Evolutionary conservation across 2,888 invertebrate species (phyloP).

Genomic region (Tipula confusa): DNA sequence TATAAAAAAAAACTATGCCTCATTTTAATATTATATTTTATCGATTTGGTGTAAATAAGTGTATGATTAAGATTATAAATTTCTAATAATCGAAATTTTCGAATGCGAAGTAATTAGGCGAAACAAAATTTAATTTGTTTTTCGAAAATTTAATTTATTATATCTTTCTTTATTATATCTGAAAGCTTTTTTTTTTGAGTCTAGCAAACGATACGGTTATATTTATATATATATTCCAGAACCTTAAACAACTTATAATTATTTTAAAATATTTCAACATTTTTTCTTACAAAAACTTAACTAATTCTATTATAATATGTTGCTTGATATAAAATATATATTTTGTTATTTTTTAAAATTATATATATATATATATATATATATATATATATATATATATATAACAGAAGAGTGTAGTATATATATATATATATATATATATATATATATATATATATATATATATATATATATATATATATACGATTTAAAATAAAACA

Average conservation of each 20-base stretch:
- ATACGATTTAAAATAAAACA: too few relatives aligned
- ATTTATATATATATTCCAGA: not conserved
- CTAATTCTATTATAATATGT: not conserved
- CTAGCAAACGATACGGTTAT: not conserved
- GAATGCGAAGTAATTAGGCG: not conserved
- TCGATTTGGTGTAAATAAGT: not conserved
- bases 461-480: not conserved
- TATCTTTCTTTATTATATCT: too few relatives aligned
- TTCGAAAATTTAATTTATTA: not conserved
- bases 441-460: not conserved
- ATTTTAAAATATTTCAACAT: not conserved
- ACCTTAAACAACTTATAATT: not conserved
- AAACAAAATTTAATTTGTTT: not conserved
- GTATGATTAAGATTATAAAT: not conserved
- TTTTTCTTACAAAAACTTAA: not conserved
- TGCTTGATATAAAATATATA: not conserved
- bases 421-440: not conserved
- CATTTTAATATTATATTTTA: not conserved
- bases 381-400: not conserved
- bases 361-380: not conserved
- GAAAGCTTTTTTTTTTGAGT: not conserved
- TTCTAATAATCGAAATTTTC: not conserved
- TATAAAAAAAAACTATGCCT: too few relatives aligned
- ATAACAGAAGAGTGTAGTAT: not conserved
- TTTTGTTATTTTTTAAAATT: not conserved